Evolutionary conservation across 2,888 invertebrate genomes (phyloP), one percentile per base, ranked within the genome.

Genomic region (Acholoe squamosa): DNA sequence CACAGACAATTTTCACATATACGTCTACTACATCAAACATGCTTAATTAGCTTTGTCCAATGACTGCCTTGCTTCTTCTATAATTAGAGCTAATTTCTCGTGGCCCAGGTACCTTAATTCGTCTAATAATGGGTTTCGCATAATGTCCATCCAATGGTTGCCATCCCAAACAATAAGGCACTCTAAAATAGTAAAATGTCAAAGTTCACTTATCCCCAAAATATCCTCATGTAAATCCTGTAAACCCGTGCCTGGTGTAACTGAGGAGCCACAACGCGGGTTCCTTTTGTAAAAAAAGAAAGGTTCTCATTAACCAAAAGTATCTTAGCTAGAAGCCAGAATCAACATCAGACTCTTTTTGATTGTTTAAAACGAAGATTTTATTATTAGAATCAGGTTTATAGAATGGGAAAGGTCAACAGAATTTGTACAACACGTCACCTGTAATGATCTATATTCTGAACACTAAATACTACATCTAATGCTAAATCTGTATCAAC

Each of bases 381-480:
- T 80, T 80, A 80, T 80, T 80, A 34, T 80, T 22, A 43, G 80
- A 80, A 80, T 33, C 80, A 80, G 43, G 80, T 1, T 33, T 80
- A 33, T 43, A 34, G 34, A 34, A 80, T n/a, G 34, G 43, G 43
- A 80, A 80, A 80, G 80, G 80, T 80, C 34, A 80, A 80, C 80
- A 80, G 80, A 80, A 34, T 80, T 80, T 80, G 80, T 80, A 80
- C 80, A 80, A n/a, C 80, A 80, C 43, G 80, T 80, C 80, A 80
- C 80, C 31, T 80, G 80, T 80, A 34, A 33, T 43, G 34, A 80
- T 33, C 22, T 80, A 80, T 34, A 34, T 22, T 80, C 16, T 31
- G 31, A 76, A 76, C 5, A 16, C 76, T 76, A 76, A 76, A 10
- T 76, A 76, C 25, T 76, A 25, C 16, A 25, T 14, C 80, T 80